Conservation (phyloP, 2,113 vertebrate genomes). For the Catagonus wagneri region DNA sequence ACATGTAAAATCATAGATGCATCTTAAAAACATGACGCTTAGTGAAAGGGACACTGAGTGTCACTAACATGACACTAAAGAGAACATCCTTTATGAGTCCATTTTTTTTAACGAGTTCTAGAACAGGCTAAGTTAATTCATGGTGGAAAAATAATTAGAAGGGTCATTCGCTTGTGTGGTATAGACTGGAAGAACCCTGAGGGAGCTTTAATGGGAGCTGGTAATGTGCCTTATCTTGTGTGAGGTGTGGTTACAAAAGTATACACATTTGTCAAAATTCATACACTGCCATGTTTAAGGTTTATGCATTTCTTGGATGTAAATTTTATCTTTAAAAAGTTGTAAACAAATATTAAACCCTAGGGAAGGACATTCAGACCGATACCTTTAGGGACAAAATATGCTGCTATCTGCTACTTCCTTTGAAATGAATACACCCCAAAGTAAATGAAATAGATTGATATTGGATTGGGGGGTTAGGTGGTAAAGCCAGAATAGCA, state of each 20-base stretch:
- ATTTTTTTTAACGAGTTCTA: not conserved
- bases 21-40: not conserved
- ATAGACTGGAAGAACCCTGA: not conserved
- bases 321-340: not conserved
- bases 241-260: accelerated
- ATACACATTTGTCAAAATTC: not conserved
- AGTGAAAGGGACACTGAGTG: no score
- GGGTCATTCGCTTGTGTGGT: not conserved
- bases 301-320: not conserved
- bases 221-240: not conserved
- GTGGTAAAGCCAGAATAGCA: not conserved
- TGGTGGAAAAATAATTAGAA: not conserved
- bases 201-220: not conserved
- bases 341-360: not conserved
- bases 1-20: not conserved
- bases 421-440: not conserved
- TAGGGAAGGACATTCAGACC: not conserved
- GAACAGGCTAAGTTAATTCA: not conserved
- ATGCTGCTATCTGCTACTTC: not conserved
- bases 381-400: not conserved
- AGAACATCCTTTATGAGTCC: accelerated
- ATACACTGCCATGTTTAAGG: not conserved
- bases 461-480: no score
- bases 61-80: no score
- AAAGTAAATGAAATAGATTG: not conserved